These are phyloP conservation scores for Irena cyanogastra DNA, from an alignment of 2,113 vertebrate species.

Conservation along the genomic window DNA sequence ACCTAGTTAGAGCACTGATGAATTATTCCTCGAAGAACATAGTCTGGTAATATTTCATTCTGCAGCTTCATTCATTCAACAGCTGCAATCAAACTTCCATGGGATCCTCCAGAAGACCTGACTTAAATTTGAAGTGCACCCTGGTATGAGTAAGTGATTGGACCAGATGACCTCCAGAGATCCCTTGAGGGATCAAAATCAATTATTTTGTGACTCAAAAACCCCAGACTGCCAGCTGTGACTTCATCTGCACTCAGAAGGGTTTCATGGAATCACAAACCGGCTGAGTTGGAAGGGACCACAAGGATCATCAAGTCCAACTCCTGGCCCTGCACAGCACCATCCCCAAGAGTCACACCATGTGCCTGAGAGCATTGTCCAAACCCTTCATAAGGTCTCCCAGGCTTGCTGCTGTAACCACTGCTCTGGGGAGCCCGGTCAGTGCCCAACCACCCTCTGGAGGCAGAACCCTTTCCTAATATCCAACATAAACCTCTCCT, in stretches of 20 bases:
- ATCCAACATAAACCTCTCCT: not conserved
- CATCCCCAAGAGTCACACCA: not conserved
- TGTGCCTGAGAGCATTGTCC: fast-evolving
- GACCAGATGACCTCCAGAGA: not conserved
- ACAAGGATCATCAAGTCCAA: fast-evolving
- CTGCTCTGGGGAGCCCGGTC: not conserved
- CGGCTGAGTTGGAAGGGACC: no score
- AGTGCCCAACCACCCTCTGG: not conserved
- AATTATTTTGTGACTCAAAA: not conserved
- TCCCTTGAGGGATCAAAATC: not conserved
- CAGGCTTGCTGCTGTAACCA: not conserved
- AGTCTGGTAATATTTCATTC: not conserved
- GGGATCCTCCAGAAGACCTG: not conserved
- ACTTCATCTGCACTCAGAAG: not conserved
- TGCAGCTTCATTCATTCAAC: conserved; percentile 5
- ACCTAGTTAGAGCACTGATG: not conserved
- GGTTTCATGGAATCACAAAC: not conserved
- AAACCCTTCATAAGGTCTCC: not conserved
- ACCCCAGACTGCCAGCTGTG: not conserved
- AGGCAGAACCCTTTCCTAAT: not conserved
- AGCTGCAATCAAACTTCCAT: not conserved
- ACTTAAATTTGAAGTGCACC: not conserved
- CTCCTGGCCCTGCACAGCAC: not conserved
- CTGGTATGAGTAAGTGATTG: not conserved
- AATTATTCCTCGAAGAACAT: not conserved